phyloP scores from a whole-genome alignment of 2,113 vertebrate species.

The Myxocyprinus asiaticus region DNA sequence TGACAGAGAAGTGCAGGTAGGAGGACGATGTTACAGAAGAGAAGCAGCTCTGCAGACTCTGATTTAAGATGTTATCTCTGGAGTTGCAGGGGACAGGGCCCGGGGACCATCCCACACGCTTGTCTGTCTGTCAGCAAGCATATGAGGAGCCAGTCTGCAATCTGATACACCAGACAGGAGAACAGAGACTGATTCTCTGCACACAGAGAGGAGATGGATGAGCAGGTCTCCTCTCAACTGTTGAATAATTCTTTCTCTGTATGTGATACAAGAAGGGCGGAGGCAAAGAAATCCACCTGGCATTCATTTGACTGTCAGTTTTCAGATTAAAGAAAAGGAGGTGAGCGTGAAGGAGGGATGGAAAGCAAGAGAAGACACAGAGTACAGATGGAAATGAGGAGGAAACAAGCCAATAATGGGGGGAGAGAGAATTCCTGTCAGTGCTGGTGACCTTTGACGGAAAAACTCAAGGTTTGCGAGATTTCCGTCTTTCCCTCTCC shows the following conservation, averaged over 20 bases:
- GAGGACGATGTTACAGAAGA: constrained; percentile 34
- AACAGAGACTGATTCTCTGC: constrained; percentile 38
- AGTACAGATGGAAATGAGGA: constrained; percentile 15
- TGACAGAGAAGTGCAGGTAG: constrained; percentile 37
- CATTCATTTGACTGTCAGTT: constrained; percentile 62
- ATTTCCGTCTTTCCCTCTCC: constrained; percentile 45
- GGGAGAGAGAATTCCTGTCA: constrained; percentile 45
- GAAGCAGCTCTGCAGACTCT: constrained; percentile 22
- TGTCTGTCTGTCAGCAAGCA: constrained; percentile 45
- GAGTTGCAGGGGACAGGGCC: constrained; percentile 11
- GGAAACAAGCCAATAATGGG: constrained; percentile 22
- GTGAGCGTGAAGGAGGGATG: constrained; percentile 32
- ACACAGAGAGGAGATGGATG: constrained; percentile 36
- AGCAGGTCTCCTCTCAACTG: constrained; percentile 33
- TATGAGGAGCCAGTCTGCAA: constrained; percentile 42
- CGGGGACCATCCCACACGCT: constrained; percentile 23
- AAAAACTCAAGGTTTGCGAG: constrained; percentile 54
- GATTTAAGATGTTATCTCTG: constrained; percentile 35
- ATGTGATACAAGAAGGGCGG: constrained; percentile 26
- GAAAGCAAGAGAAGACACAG: constrained; percentile 13
- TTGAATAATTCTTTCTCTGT: constrained; percentile 50
- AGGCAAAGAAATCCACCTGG: constrained; percentile 58
- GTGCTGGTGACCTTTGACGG: constrained; percentile 57
- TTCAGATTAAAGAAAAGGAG: constrained; percentile 34
- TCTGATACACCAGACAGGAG: constrained; percentile 36